Evolutionary conservation across 2,797 vertebrate genomes (phyloP), one percentile per base, ranked within the genome.

Genomic region (Potorous gilbertii): DNA sequence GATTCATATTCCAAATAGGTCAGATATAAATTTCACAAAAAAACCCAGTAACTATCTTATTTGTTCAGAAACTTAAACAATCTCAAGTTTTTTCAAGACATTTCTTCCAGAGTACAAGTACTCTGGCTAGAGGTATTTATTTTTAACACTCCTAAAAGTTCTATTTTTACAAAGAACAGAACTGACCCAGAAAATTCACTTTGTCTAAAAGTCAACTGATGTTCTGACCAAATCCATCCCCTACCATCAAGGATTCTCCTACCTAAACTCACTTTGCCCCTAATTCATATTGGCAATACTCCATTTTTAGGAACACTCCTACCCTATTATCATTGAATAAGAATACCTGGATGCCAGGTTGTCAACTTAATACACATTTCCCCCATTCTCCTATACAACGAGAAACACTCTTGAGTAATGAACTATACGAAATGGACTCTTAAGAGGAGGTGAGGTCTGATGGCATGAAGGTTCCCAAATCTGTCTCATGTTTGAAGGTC

Each of bases 11-110:
- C 16, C 90, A 94, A 97, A 90, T 93, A 92, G 95, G 46, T 92
- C n/a, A 91, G 56, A 97, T 95, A 92, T 55, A 92, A 96, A 74
- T 94, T 97, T 31, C 56, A 40, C 54, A 94, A 5, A 93, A 5
- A 93, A 87, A 66, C 96, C 90, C 28, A 5, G 54, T 18, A 92
- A 95, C 93, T 59, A 10, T 13, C 27, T 74, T 95, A 31, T 55
- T 96, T 93, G 92, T 57, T 92, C 10, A 94, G 52, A 62, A 97
- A 91, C 55, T 81, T 92, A 89, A 96, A 91, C 29, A 10, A 91
- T 59, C 55, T 90, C 52, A 92, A 90, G 54, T 92, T 96, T 96
- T 95, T 62, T 52, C 74, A 90, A 91, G 13, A 10, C 6, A 91
- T 91, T 27, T 96, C 54, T 27, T 96, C 54, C 57, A 55, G 90